A percentile compares a stretch with the other conserved stretches of the same genome.
These are phyloP conservation scores for Acrobeloides nanus DNA, from an alignment of 2,888 invertebrate genomes.

Conservation along the genomic window DNA sequence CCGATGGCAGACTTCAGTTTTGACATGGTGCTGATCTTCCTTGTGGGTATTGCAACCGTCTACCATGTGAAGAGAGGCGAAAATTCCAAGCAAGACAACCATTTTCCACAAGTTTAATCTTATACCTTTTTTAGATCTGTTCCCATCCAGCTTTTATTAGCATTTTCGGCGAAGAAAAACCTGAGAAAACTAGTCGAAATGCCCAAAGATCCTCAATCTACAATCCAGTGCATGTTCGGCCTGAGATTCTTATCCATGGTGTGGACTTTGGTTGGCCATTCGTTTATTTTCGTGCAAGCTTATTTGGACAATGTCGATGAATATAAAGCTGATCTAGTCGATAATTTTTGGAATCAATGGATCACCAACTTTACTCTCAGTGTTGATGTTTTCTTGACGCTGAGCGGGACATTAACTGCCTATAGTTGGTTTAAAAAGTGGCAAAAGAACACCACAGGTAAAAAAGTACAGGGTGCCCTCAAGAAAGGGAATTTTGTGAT, in stretches of 20 bases:
- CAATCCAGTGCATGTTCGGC: constrained; percentile 45
- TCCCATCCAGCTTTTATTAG: constrained; percentile 31
- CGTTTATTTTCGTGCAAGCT: constrained; percentile 44
- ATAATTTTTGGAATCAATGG: constrained; percentile 43
- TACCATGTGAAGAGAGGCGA: constrained; percentile 37
- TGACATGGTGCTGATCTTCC: constrained; percentile 32
- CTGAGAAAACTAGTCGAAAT: constrained; percentile 30
- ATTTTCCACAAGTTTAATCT: not conserved
- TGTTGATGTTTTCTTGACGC: constrained; percentile 39
- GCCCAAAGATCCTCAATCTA: constrained; percentile 43
- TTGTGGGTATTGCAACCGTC: constrained; percentile 40
- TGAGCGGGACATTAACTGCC: constrained; percentile 41
- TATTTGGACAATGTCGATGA: constrained; percentile 45
- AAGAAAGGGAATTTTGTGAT: too few relatives aligned
- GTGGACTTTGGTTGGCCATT: constrained; percentile 48
- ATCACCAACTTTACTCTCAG: constrained; percentile 49
- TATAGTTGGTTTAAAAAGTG: constrained; percentile 47
- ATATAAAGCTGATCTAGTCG: constrained; percentile 36
- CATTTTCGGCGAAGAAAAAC: constrained; percentile 41
- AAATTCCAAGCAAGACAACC: constrained; percentile 33
- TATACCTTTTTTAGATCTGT: constrained; percentile 17
- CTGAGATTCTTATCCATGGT: constrained; percentile 42
- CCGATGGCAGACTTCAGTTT: constrained; percentile 41
- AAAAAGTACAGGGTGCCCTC: too few relatives aligned
- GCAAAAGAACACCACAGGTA: constrained; percentile 42